Conservation (phyloP, 1,140 invertebrate genomes). For the Sarcophaga bullata region DNA sequence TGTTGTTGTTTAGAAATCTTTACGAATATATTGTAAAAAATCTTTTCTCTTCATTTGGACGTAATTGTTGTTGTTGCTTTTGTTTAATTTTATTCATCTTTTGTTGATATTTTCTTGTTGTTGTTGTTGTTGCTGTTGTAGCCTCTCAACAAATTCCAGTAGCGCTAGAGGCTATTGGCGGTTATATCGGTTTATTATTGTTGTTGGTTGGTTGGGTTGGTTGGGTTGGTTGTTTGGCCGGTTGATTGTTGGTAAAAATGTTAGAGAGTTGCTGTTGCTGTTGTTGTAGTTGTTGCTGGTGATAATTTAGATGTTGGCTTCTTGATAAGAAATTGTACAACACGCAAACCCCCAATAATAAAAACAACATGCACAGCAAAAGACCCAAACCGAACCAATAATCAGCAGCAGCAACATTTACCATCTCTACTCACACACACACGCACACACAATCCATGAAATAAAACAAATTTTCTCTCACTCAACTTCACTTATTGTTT, state of each 20-base stretch:
- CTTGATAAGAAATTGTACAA: slow-evolving; percentile 43
- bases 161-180: slow-evolving; percentile 15
- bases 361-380: neutral
- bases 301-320: slow-evolving; percentile 48
- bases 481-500: too few relatives aligned
- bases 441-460: neutral
- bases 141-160: slow-evolving; percentile 39
- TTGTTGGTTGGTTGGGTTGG: slow-evolving; percentile 1
- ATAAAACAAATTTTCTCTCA: slow-evolving; percentile 4
- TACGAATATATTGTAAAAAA: too few relatives aligned
- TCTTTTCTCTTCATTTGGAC: neutral
- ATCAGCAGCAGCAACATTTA: neutral
- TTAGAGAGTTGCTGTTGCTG: slow-evolving; percentile 38
- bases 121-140: neutral
- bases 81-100: slow-evolving; percentile 30
- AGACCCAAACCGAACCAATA: neutral
- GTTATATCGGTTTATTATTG: slow-evolving; percentile 30
- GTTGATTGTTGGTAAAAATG: too few relatives aligned
- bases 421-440: neutral
- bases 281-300: slow-evolving; percentile 14
- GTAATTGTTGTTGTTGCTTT: slow-evolving; percentile 37
- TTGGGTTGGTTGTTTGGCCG: too few relatives aligned
- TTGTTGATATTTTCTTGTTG: neutral
- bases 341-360: neutral
- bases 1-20: slow-evolving; percentile 1